phyloP scores from a whole-genome alignment of 1,140 invertebrate genomes.

The Mya arenaria region DNA sequence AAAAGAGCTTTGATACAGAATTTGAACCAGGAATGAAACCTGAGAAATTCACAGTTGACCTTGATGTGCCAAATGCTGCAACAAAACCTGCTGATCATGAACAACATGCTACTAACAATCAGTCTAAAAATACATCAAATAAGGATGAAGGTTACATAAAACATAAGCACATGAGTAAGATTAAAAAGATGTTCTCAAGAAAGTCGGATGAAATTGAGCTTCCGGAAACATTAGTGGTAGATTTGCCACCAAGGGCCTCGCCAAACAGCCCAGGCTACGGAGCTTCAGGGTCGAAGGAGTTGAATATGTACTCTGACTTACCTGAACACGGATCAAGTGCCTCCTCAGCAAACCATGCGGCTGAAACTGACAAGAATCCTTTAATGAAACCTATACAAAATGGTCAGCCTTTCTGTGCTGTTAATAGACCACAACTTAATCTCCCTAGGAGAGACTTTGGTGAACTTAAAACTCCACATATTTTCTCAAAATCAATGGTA shows the following conservation, averaged over 20 bases:
- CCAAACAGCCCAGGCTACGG: neutral
- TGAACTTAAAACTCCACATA: neutral
- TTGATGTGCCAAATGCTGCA: neutral
- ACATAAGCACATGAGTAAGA: neutral
- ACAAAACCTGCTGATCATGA: too few relatives aligned
- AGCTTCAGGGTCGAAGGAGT: neutral
- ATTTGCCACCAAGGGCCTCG: neutral
- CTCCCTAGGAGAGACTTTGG: neutral
- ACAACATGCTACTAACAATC: too few relatives aligned
- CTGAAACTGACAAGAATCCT: too few relatives aligned
- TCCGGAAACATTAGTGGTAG: neutral
- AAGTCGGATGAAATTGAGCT: neutral
- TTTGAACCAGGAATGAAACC: neutral
- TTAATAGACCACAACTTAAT: neutral
- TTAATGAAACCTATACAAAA: too few relatives aligned
- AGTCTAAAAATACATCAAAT: too few relatives aligned
- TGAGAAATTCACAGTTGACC: neutral
- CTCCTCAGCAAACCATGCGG: neutral
- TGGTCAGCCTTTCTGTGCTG: neutral
- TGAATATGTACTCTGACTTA: constrained; percentile 37
- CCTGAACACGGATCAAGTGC: constrained; percentile 3
- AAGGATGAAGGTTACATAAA: too few relatives aligned
- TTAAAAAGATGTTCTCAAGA: neutral
- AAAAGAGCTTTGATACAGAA: neutral
- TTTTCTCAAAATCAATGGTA: too few relatives aligned